Base-by-base conservation (phyloP, 2,888 invertebrate genomes). In the Bombyx huttoni region DNA sequence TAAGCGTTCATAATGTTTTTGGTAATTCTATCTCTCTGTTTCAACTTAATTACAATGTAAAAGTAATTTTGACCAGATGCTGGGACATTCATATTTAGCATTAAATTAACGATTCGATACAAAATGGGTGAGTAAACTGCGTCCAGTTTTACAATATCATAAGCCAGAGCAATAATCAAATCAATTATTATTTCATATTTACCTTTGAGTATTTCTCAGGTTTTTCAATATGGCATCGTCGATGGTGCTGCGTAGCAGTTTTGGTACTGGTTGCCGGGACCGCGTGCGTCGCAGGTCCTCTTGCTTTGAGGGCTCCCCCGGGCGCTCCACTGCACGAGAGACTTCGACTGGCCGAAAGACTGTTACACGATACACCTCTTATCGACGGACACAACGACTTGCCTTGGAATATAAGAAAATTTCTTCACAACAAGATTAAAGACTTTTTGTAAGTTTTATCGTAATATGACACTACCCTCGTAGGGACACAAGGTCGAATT, bases 381-480 rank as follows among this genome's bases (percentile, higher is more conserved):
- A 91, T 94, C 64, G 94, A 94, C 80, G 96, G 96, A 61, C 96
- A 96, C 91, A 96, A 96, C 86, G 96, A 96, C 81, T 89, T 96
- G 60, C 96, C 96, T 12, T 96, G 96, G 95, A 96, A 96, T 82
- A 95, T 96, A 78, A 90, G 96, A 62, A 96, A 96, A 85, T 96
- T 96, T 86, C 90, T 96, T 76, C 95, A 96, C 83, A 96, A 96
- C 82, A 93, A 94, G 77, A 92, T 96, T 65, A 94, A 94, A 78
- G 94, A 95, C 78, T 95, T 96, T 70, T 92, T 92, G 91, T 91
- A 77, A 73, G 81, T 10, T 50, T 12, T 47, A 47, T n/a, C 9
- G 1, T 6, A 47, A 47, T 24, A 24, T 24, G 24, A 24, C 24
- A 24, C 2, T 5, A 24, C 5, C 24, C 5, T 24, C 24, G 3